Evolutionary conservation across 2,888 invertebrate species (phyloP).

Genomic region (Pachymerium ferrugineum): DNA sequence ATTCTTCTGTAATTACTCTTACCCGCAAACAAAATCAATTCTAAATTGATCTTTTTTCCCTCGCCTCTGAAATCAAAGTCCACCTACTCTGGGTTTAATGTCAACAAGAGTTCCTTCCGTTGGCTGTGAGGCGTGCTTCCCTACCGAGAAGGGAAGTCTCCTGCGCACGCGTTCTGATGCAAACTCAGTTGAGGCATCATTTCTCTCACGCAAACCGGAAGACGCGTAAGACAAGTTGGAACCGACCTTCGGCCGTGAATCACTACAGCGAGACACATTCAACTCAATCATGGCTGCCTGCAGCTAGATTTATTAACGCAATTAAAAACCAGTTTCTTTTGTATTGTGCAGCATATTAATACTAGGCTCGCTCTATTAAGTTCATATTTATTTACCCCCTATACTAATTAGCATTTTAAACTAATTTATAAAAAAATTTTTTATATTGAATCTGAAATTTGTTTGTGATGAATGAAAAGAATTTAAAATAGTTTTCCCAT

Average conservation of each 20-base stretch:
- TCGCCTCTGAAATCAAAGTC: background rate
- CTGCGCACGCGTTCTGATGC: background rate
- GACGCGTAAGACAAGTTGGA: background rate
- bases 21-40: no score
- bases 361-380: background rate
- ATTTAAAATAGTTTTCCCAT: no score
- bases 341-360: background rate
- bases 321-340: background rate
- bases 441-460: no score
- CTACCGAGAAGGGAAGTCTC: background rate
- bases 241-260: background rate
- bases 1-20: background rate
- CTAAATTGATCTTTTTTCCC: background rate
- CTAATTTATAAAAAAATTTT: no score
- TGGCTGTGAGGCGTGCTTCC: background rate
- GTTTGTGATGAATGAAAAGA: no score
- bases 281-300: background rate
- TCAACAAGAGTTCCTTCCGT: background rate
- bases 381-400: no score
- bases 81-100: background rate
- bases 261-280: background rate
- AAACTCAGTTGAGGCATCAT: background rate
- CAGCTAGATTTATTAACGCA: background rate
- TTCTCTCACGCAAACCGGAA: background rate
- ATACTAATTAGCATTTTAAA: no score